Evolutionary conservation across 1,140 invertebrate genomes (phyloP), one percentile per base, ranked within the genome.

Genomic region (Papilio glaucus): DNA sequence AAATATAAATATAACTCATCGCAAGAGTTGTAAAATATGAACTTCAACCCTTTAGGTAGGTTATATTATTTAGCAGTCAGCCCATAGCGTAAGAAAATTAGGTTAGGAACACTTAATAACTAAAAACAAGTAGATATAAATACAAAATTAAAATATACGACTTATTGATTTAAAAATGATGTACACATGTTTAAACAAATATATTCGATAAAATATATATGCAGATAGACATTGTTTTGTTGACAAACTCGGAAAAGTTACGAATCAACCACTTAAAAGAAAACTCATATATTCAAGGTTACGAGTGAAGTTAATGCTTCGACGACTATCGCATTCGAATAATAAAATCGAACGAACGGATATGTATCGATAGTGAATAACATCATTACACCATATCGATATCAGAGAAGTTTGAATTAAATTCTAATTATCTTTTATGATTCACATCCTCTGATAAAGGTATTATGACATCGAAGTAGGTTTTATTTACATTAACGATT

Each of bases 321-420:
- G 24, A 57, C 49, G 21, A 57, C 15, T 33, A 33, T 57, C 15
- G 18, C 7, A 53, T 53, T 53, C 21, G 49, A 57, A 57, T 57
- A 57, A 57, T 57, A 57, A 57, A 57, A 57, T 57, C 21, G 49
- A 57, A 49, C 18, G 45, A 62, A 38, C 37, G 26, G 61, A 63
- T 37, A 63, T 63, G 37, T 38, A 67, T 38, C 37, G 63, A 42
- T 67, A 33, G 63, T 37, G n/a, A 39, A 39, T 67, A 42, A 67
- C 24, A 70, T 38, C 18, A 24, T 33, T 53, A 29, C 45, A 60
- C 37, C 4, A 49, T 53, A 53, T 49, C 67, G 67, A 49, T 69
- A 69, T 69, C 67, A 21, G 67, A 39, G 24, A 69, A 69, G 53
- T 69, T 69, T 49, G 67, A 69, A 69, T 69, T 69, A 53, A 69